Evolutionary conservation across 2,797 vertebrate species (phyloP).

Genomic region (Notoglanidium macrostoma): DNA sequence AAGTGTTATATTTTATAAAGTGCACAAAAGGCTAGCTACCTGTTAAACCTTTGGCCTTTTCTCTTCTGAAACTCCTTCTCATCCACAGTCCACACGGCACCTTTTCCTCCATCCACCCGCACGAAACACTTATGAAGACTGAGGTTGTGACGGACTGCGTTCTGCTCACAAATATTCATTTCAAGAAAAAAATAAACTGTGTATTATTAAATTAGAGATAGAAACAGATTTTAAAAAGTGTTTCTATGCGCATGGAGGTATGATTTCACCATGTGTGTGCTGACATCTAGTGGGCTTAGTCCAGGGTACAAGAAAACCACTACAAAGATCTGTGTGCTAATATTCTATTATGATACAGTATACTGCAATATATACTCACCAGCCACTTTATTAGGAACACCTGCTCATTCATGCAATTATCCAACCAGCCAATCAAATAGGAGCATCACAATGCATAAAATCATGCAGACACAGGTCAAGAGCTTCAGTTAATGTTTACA

Average conservation of each 20-base stretch:
- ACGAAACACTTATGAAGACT: constrained; percentile 90
- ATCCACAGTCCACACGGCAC: constrained; percentile 89
- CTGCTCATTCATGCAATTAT: neutral
- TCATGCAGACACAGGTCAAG: neutral
- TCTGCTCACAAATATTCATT: constrained; percentile 67
- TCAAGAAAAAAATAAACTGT: neutral
- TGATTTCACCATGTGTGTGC: constrained; percentile 8
- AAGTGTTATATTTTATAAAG: neutral
- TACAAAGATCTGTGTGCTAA: neutral
- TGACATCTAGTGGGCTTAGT: constrained; percentile 42
- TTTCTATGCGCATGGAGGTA: neutral
- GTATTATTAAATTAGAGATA: neutral
- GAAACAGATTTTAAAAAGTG: neutral
- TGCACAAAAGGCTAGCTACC: constrained; percentile 39
- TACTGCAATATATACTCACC: neutral
- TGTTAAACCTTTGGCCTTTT: constrained; percentile 75
- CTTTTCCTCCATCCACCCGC: constrained; percentile 83
- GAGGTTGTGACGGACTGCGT: constrained; percentile 87
- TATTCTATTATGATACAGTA: neutral
- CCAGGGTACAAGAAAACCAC: neutral
- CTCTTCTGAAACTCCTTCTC: constrained; percentile 85
- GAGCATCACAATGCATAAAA: neutral
- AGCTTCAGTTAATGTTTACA: neutral
- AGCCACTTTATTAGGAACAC: neutral
- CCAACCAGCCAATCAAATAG: neutral